Base-by-base conservation (phyloP, 2,888 invertebrate species). In the Neria commutata region DNA sequence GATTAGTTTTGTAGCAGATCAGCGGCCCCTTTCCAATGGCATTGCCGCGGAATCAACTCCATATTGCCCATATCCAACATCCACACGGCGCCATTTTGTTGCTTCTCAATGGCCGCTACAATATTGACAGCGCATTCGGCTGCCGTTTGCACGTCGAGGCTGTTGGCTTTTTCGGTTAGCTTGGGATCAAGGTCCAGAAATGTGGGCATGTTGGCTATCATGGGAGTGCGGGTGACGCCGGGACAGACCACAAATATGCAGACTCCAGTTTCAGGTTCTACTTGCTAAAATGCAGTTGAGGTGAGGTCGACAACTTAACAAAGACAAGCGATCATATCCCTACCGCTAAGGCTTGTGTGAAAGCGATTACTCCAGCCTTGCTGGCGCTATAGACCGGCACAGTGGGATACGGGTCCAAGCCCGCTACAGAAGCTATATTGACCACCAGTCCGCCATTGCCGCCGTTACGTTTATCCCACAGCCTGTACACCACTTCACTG, bases 391-490 rank as follows among this genome's bases (percentile, higher is more conserved):
- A 83, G 1, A 82, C 73, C 11, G 81, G 78, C 54, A 79, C 62
- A 19, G 69, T 68, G 10, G 75, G 62, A 29, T 67, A 61, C 45
- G 74, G 70, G 54, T 69, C 67, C 25, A 83, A 64, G 0, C 78
- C 81, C 0, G 78, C 69, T 5, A 75, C 72, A 0, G 82, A 83
- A 5, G 81, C 72, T 37, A 82, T 72, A 67, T 81, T 82, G 33
- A 77, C 73, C 57, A 83, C 74, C 45, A 79, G 69, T 2, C 81
- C 82, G 10, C 83, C 83, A 1, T 73, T 75, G 1, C 83, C 83
- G 1, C 81, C 81, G 51, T 79, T 77, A 40, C 79, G 75, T 60
- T 76, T 80, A 49, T 80, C 75, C 83, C 83, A 83, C 60, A 79
- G 79, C 3, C 78, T 72, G 63, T 82, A 61, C 1, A 74, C 81